Percentiles rank a stretch among this genome's conserved stretches.
phyloP scores from a whole-genome alignment of 2,797 vertebrate species.

The Argyrosomus regius region DNA sequence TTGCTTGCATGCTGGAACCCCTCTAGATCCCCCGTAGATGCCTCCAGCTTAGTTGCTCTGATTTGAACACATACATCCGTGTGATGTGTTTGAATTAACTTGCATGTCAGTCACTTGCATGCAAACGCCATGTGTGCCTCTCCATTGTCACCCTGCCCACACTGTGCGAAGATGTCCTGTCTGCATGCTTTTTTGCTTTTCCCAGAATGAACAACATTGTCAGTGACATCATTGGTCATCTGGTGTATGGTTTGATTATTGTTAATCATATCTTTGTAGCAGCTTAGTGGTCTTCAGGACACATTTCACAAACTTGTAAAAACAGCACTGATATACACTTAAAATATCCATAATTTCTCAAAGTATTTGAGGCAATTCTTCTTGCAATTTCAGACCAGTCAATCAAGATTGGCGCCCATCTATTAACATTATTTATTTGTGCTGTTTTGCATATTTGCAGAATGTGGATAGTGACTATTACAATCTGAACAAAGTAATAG shows the following conservation, averaged over 20 bases:
- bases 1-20: constrained; percentile 64
- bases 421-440: constrained; percentile 7
- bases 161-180: constrained; percentile 23
- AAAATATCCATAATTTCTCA: background rate
- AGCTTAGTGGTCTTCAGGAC: constrained; percentile 14
- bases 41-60: constrained; percentile 33
- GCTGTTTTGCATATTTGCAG: constrained; percentile 59
- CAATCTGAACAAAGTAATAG: background rate
- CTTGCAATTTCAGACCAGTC: constrained; percentile 3
- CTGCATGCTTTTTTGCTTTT: constrained; percentile 59
- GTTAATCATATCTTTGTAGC: constrained; percentile 10
- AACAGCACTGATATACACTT: constrained; percentile 29
- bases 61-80: constrained; percentile 68
- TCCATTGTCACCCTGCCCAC: constrained; percentile 13
- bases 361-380: background rate
- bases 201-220: constrained; percentile 22
- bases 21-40: constrained; percentile 40
- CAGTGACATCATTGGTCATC: constrained; percentile 1
- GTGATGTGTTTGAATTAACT: constrained; percentile 69
- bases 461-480: constrained; percentile 10
- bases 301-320: constrained; percentile 50
- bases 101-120: constrained; percentile 67
- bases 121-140: constrained; percentile 28
- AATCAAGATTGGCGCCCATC: background rate
- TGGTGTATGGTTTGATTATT: constrained; percentile 27